A percentile compares a stretch with the other conserved stretches of the same genome.
Evolutionary conservation across 1,140 invertebrate genomes (phyloP).

Genomic region (Orius insidiosus): DNA sequence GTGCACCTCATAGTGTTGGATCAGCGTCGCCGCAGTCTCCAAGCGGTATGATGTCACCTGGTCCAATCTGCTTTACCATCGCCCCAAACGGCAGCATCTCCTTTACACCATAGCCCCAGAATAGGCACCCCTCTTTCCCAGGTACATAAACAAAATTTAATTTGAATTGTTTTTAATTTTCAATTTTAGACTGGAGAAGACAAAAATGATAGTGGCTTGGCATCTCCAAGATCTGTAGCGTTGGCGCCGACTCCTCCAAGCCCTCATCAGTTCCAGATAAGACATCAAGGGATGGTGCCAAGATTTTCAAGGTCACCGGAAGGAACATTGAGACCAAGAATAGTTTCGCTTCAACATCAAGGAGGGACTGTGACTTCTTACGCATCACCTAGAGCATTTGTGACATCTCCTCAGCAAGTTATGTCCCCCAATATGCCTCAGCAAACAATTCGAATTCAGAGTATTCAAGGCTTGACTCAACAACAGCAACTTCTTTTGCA

Average conservation of each 20-base stretch:
- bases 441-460: neutral
- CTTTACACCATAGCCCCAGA: constrained; percentile 35
- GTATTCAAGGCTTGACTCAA: constrained; percentile 21
- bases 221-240: constrained; percentile 9
- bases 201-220: constrained; percentile 13
- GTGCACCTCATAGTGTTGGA: neutral
- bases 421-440: constrained; percentile 12
- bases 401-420: constrained; percentile 11
- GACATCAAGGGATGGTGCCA: constrained; percentile 19
- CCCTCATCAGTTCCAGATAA: constrained; percentile 17
- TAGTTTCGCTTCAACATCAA: constrained; percentile 12
- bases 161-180: neutral
- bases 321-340: constrained; percentile 15
- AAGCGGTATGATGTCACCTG: constrained; percentile 13
- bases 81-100: constrained; percentile 28
- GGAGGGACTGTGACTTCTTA: constrained; percentile 8
- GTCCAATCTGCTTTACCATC: constrained; percentile 24
- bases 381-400: constrained; percentile 10
- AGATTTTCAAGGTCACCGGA: constrained; percentile 22
- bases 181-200: constrained; percentile 12
- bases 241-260: constrained; percentile 14
- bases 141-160: constrained; percentile 19
- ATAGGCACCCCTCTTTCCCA: constrained; percentile 43
- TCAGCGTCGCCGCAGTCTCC: constrained; percentile 18
- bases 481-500: constrained; percentile 29